Conservation (phyloP, 1,140 invertebrate genomes). For the Geopemphigus sp. region DNA sequence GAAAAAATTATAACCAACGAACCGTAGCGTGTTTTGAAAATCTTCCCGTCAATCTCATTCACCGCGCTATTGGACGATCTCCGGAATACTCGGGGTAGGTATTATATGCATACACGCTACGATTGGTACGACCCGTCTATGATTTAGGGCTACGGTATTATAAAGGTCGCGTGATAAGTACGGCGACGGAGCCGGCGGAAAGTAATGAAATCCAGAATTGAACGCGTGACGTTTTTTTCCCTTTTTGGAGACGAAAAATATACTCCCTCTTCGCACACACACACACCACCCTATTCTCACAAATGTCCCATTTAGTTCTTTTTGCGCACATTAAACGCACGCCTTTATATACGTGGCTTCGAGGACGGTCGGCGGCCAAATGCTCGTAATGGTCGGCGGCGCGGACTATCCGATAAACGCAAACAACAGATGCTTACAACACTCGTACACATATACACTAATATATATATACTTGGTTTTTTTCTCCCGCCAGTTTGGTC, state of each 20-base stretch:
- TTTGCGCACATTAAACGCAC: background rate
- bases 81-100: too few relatives aligned
- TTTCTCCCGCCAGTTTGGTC: too few relatives aligned
- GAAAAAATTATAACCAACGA: too few relatives aligned
- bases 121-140: too few relatives aligned
- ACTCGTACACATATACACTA: background rate
- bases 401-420: background rate
- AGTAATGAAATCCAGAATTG: background rate
- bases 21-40: too few relatives aligned
- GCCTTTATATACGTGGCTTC: background rate
- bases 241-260: background rate
- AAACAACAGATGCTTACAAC: background rate
- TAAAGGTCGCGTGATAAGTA: too few relatives aligned
- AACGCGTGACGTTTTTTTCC: background rate
- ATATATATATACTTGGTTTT: too few relatives aligned
- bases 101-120: too few relatives aligned
- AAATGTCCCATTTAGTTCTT: background rate
- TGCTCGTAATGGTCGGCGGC: conserved; percentile 1
- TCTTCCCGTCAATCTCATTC: too few relatives aligned
- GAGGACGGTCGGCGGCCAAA: background rate
- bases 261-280: background rate
- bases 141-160: too few relatives aligned
- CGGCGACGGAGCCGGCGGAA: too few relatives aligned
- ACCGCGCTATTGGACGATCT: too few relatives aligned
- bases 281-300: background rate